Base-by-base conservation (phyloP, 2,797 vertebrate species). In the Cheirogaleus major region DNA sequence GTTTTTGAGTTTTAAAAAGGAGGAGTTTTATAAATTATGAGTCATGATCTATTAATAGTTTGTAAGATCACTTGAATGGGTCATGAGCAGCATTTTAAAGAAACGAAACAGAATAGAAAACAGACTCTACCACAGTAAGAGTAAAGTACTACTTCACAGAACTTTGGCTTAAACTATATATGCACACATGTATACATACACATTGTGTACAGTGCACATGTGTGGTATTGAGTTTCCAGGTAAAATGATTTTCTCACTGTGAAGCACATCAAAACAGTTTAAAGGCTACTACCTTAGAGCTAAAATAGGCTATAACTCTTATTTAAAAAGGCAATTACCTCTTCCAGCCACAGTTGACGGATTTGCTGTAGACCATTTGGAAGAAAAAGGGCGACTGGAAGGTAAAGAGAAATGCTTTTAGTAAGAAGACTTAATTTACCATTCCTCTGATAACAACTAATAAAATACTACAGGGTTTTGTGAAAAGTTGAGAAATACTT, bases 301-400 rank as follows among this genome's bases (percentile, higher is more conserved):
- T 20, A 65, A 65, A 91, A 67, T 35, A 35, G 25, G 20, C 14
- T 84, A 32, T 30, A 32, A 92, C 7, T 90, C n/a, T 97, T 92
- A 89, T 23, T 95, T 67, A 75, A 86, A 92, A 89, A 95, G 80
- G 52, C 59, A 85, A 70, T 88, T 98, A 99, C 99, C 99, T 99
- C 99, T 99, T 93, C 99, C 99, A 85, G 99, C 99, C 98, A 99
- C 97, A 93, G 98, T 93, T 88, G 98, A 98, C n/a, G 98, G 93
- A 81, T 96, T 98, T 96, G 98, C 98, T 93, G 99, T 99, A 93
- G 99, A 99, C 99, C 99, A 99, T 98, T 99, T 99, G 69, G 99
- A 99, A 97, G 99, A 98, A 15, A 99, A 98, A 82, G 99, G 99
- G 20, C 99, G 99, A 98, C 99, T 99, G 98, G 14, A 95, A 98